Conservation (phyloP, 2,888 invertebrate species). For the Drosophila hamatofila region DNA sequence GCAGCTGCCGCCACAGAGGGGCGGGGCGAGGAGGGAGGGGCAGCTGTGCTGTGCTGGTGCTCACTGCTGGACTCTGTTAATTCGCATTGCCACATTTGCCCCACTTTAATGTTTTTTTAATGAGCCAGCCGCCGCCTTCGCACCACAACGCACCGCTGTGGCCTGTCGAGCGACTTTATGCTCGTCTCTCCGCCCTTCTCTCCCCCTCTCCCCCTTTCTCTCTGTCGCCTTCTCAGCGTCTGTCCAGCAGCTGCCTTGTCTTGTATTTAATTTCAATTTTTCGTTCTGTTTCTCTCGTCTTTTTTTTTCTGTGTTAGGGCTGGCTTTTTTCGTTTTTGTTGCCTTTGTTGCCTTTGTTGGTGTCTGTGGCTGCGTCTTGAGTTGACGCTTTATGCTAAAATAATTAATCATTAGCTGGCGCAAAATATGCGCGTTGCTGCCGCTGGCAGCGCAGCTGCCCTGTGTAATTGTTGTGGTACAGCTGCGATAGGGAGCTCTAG, state of each 20-base stretch:
- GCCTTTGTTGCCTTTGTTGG: conserved; percentile 18
- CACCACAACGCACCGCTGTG: conserved; percentile 41
- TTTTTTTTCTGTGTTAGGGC: not conserved
- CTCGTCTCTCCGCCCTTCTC: conserved; percentile 1
- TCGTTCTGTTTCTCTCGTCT: conserved; percentile 21
- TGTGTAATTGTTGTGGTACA: conserved; percentile 74
- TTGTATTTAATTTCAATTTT: conserved; percentile 77
- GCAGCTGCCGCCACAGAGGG: conserved; percentile 24
- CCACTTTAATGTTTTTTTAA: conserved; percentile 80
- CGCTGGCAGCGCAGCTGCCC: conserved; percentile 62
- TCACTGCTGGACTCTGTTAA: conserved; percentile 51
- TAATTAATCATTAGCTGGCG: conserved; percentile 79
- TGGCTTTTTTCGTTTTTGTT: conserved; percentile 5
- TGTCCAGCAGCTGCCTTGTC: conserved; percentile 53
- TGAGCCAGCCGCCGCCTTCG: conserved; percentile 45
- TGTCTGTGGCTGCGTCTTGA: conserved; percentile 64
- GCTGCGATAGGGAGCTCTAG: conserved; percentile 1
- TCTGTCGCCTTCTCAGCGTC: conserved; percentile 8
- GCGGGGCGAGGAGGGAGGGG: not conserved
- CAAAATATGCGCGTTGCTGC: conserved; percentile 71
- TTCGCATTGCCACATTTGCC: conserved; percentile 62
- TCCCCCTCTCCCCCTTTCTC: not conserved
- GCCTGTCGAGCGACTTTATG: conserved; percentile 45
- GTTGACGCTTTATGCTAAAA: conserved; percentile 81
- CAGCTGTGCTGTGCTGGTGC: not conserved